Base-by-base conservation (phyloP, 2,888 invertebrate genomes). In the Drosophila helvetica region DNA sequence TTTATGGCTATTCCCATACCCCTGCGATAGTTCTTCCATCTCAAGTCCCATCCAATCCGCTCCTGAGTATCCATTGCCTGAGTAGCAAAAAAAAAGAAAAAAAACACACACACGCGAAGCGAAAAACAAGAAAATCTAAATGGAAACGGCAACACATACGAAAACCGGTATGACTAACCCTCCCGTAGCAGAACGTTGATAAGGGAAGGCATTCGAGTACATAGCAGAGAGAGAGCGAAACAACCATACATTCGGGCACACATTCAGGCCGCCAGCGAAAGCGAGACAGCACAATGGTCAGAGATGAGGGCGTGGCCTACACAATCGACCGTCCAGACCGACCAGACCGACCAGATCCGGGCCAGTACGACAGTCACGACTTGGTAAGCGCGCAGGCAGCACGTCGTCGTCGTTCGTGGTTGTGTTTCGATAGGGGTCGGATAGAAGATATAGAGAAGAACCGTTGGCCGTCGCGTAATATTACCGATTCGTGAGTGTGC, bases 361-460 rank as follows among this genome's bases (percentile, higher is more conserved):
- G 74, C 75, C 72, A 81, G 74, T 82, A 88, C 33, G 83, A 89
- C 89, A 90, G 90, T 88, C 85, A 86, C 87, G 86, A 90, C 79
- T 89, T 86, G 83, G 82, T 88, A 78, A 81, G 88, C 89, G 87
- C 84, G 85, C 79, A 77, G 80, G 84, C 79, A 85, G 70, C 86
- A 88, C 88, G 86, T 88, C 78, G 88, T 70, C 70, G 62, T 57
- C 77, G 83, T 74, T 66, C 75, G 76, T 64, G 47, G 51, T 64
- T 58, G 55, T 55, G 42, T 66, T 61, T 58, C 43, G 51, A 51
- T 42, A 43, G 10, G 38, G 75, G 57, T 46, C 45, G 42, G 25
- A 43, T 22, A 51, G n/a, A n/a, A 17, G 43, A 50, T 43, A 62
- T 25, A 60, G 9, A 60, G 9, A 33, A 43, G 53, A 45, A 51